Conservation (phyloP, 2,113 vertebrate genomes). For the Stictonetta naevosa region DNA sequence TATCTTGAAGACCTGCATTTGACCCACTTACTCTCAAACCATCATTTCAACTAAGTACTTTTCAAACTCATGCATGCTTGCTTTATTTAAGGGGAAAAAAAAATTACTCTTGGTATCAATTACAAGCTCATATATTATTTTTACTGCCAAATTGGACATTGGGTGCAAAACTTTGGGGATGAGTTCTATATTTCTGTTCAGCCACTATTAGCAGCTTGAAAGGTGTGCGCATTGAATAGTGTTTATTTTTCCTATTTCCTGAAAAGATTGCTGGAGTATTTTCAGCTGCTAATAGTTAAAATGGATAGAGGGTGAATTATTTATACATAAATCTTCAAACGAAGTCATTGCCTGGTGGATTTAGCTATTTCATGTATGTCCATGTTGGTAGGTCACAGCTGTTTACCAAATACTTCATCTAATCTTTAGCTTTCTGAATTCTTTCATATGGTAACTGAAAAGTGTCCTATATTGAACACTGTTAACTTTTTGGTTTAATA, state of each 20-base stretch:
- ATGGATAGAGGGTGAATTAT: constrained; percentile 59
- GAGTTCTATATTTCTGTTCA: constrained; percentile 49
- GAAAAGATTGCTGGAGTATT: constrained; percentile 50
- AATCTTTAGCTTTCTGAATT: neutral
- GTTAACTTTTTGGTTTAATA: neutral
- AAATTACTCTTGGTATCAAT: neutral
- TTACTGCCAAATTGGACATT: constrained; percentile 46
- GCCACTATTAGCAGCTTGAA: constrained; percentile 42
- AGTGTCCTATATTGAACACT: neutral
- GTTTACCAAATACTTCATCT: neutral
- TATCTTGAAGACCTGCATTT: constrained; percentile 32
- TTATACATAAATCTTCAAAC: constrained; percentile 51
- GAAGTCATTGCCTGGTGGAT: neutral
- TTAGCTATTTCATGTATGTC: neutral
- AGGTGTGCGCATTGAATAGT: constrained; percentile 40
- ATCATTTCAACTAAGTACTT: constrained; percentile 57
- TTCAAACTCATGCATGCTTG: constrained; percentile 27
- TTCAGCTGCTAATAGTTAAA: constrained; percentile 56
- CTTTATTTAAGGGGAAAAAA: neutral
- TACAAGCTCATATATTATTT: constrained; percentile 48
- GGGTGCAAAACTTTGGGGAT: constrained; percentile 35
- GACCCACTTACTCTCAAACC: constrained; percentile 24
- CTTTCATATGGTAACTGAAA: neutral
- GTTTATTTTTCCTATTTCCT: constrained; percentile 60
- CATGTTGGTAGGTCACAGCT: neutral